phyloP scores from a whole-genome alignment of 1,140 invertebrate genomes.

The Drosophila sechellia region DNA sequence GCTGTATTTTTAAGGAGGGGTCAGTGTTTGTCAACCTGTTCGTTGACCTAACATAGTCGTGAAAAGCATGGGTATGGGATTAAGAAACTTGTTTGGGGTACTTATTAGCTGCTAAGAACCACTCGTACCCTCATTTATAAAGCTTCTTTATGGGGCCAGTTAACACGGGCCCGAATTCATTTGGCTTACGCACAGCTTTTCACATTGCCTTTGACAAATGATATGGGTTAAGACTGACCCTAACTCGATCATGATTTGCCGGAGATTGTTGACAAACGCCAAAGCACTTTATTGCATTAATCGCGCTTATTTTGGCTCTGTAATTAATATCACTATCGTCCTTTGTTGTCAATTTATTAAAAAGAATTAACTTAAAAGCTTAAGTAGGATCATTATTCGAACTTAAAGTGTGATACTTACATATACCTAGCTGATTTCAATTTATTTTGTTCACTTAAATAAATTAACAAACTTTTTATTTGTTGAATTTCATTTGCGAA shows the following conservation, averaged over 20 bases:
- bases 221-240: slow-evolving; percentile 11
- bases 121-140: slow-evolving; percentile 43
- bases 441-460: neutral
- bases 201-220: slow-evolving; percentile 16
- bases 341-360: neutral
- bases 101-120: slow-evolving; percentile 35
- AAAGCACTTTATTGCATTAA: slow-evolving; percentile 12
- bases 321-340: neutral
- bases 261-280: slow-evolving; percentile 19
- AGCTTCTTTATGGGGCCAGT: slow-evolving; percentile 20
- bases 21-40: slow-evolving; percentile 29
- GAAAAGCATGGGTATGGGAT: slow-evolving; percentile 33
- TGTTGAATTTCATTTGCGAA: slow-evolving; percentile 14
- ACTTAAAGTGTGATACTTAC: no score
- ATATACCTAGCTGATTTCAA: no score
- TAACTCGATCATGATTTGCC: slow-evolving; percentile 13
- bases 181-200: slow-evolving; percentile 21
- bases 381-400: no score
- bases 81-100: slow-evolving; percentile 45
- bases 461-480: neutral
- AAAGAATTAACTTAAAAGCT: neutral
- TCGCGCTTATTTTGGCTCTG: neutral
- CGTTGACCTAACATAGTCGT: slow-evolving; percentile 51
- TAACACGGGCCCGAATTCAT: slow-evolving; percentile 37
- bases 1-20: neutral